Evolutionary conservation across 30 jellyfish, hydroid and myxozoan species (phyloP), one percentile per base, ranked within the genome.

Genomic region (Catostylus mosaicus): DNA sequence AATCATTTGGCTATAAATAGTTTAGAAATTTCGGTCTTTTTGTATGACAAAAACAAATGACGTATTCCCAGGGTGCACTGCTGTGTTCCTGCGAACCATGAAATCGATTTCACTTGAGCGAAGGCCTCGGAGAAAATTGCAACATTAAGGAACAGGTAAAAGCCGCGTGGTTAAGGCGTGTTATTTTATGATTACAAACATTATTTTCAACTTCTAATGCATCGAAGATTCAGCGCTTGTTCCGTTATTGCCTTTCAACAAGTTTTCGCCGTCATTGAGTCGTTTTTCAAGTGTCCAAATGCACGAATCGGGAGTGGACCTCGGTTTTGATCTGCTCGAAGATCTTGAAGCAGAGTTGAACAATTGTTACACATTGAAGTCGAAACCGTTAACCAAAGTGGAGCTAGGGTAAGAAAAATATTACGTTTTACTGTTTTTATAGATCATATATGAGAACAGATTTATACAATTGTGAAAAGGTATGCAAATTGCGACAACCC

Each of bases 251-350:
- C 62, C n/a, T 59, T 38, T 54, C 43, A 47, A 19, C 62, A 50
- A 60, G 83, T 30, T 45, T 29, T 38, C 67, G 23, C 67, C 26
- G 0, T 50, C 37, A 46, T 26, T 68, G 67, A 57, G 8, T 14
- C 73, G 31, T 82, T 82, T 38, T 36, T 8, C 35, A 82, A 56
- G 92, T 76, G 80, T 66, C 88, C 96, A 72, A 68, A 86, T 86
- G 96, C 89, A 72, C 88, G 96, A 86, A 63, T 86, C 96, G 89
- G 96, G 96, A 54, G 89, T 86, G 77, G 96, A 86, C 73, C 89
- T 86, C 80, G 78, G 85, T 9, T 86, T 86, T 66, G 96, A 86
- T 86, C 88, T 84, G 46, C 75, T 78, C 56, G 92, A 70, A 70
- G 92, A 82, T 82, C 86, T 63, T 77, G 89, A 75, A 54, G 87